Evolutionary conservation across 1,140 invertebrate species (phyloP), one percentile per base, ranked within the genome.

Genomic region (Drosophila nebulosa): DNA sequence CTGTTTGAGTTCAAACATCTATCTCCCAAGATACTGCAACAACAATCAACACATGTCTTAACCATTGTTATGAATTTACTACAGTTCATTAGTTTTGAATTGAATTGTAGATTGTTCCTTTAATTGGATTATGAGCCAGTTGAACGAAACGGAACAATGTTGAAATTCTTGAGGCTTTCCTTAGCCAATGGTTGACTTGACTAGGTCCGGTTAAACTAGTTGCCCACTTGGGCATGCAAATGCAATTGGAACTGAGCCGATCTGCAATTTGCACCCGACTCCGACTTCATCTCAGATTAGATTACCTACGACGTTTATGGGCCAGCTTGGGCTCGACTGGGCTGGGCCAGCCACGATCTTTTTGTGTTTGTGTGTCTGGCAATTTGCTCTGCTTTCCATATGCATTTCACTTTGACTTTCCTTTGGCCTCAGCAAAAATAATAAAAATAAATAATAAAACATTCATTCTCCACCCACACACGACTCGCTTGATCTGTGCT

Each of bases 11-110:
- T 3, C 35, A n/a, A 36, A n/a, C 35, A 16, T 46, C 39, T 18
- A 46, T 21, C 39, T 46, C 39, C 14, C 39, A 42, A 42, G 14
- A 16, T 42, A 42, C 39, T 57, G 74, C 30, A 63, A 71, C 55
- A 78, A 76, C 64, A 74, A 76, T 75, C 75, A 73, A 77, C 62
- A 81, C 75, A 88, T 81, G 74, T 74, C 70, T 57, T 46, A 58
- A 72, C 61, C 61, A 64, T 86, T 86, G 81, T 86, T 86, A 56
- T 69, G 72, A 86, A 86, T 88, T 88, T 77, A 83, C 69, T 83
- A 88, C 84, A 88, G 75, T 83, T 88, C 74, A 88, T 89, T 88
- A 89, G 84, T 83, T 88, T 76, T 88, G 71, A 89, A 89, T 89
- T 88, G 83, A 88, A 85, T 83, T 83, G 84, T 88, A 76, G 79